A percentile compares a stretch with the other conserved stretches of the same genome.
Evolutionary conservation across 2,797 vertebrate genomes (phyloP).

Genomic region (Saxicola maurus): DNA sequence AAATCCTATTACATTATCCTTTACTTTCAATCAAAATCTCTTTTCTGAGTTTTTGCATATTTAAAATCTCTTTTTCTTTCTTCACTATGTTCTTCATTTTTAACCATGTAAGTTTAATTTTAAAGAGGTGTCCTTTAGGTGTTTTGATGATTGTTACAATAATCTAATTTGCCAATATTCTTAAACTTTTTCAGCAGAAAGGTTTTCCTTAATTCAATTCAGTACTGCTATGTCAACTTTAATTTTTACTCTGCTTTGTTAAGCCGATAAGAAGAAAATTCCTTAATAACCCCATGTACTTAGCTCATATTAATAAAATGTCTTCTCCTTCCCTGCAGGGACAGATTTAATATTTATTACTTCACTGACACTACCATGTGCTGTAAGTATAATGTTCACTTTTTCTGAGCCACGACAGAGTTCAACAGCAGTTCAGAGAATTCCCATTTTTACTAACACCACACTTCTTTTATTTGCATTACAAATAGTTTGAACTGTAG

Average conservation of each 20-base stretch:
- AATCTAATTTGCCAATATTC: background rate
- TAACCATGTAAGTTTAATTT: background rate
- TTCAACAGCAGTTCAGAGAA: background rate
- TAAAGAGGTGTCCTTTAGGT: background rate
- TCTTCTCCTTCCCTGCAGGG: background rate
- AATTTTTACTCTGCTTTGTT: background rate
- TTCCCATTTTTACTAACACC: background rate
- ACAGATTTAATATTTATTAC: constrained; percentile 6
- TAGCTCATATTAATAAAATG: background rate
- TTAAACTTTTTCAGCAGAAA: background rate
- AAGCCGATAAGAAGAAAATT: background rate
- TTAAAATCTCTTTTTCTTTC: background rate
- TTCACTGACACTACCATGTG: background rate
- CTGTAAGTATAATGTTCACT: background rate
- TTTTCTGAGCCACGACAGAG: background rate
- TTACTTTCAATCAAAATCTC: background rate
- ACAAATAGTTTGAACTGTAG: background rate
- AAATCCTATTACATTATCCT: background rate
- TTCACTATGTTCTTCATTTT: background rate
- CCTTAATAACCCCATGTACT: background rate
- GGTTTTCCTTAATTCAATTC: background rate
- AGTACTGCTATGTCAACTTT: background rate
- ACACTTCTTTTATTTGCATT: background rate
- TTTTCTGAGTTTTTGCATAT: background rate
- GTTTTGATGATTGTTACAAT: background rate